Evolutionary conservation across 2,797 vertebrate genomes (phyloP).

Genomic region (Pantherophis alleghaniensis): DNA sequence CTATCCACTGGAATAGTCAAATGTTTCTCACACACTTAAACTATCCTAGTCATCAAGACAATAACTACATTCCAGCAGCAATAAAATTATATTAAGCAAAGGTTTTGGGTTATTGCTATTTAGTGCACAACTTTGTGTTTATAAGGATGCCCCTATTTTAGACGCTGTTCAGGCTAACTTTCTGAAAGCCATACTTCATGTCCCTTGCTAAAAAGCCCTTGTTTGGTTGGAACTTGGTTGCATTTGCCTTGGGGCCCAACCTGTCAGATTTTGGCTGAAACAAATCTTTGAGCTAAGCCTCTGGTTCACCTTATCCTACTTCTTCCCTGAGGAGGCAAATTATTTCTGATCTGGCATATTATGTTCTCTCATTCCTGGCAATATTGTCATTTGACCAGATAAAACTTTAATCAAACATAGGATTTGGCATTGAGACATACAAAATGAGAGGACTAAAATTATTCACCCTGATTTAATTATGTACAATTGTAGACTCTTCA

Average conservation of each 20-base stretch:
- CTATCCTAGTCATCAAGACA: neutral
- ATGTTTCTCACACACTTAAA: neutral
- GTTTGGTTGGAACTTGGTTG: neutral
- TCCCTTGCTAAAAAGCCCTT: neutral
- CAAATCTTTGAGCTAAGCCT: neutral
- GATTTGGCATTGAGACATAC: neutral
- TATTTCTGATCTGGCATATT: neutral
- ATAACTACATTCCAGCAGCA: neutral
- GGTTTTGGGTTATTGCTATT: neutral
- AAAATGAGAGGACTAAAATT: neutral
- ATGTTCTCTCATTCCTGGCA: neutral
- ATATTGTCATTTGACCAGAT: neutral
- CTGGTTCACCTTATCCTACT: neutral
- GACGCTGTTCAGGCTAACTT: neutral
- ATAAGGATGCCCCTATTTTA: neutral
- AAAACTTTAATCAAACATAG: neutral
- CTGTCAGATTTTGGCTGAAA: neutral
- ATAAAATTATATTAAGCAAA: neutral
- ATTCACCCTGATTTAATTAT: neutral
- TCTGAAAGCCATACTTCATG: neutral
- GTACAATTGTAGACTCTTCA: neutral
- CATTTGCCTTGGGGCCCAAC: neutral
- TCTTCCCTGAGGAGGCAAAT: neutral
- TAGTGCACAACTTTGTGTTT: neutral
- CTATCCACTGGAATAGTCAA: neutral